These are phyloP conservation scores for Spodoptera exigua DNA, from an alignment of 2,888 invertebrate genomes.

Conservation along the genomic window DNA sequence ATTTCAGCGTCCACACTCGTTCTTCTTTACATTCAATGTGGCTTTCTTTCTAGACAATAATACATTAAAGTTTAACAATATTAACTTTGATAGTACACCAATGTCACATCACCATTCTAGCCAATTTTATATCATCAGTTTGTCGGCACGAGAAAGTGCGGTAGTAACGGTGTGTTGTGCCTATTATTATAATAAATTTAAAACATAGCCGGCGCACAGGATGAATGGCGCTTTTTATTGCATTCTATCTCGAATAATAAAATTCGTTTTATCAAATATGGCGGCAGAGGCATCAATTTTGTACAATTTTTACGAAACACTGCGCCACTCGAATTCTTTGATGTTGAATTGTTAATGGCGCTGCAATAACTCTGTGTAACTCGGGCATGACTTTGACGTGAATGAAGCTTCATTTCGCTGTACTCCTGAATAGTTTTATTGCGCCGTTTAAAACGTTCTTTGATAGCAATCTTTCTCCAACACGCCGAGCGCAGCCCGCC, in stretches of 20 bases:
- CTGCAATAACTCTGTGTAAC: conserved; percentile 38
- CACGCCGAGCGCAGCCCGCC: conserved; percentile 13
- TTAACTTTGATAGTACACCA: conserved; percentile 54
- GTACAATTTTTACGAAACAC: conserved; percentile 35
- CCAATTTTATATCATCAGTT: conserved; percentile 31
- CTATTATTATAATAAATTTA: conserved; percentile 43
- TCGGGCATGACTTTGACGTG: conserved; percentile 23
- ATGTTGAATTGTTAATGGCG: conserved; percentile 50
- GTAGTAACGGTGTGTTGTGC: conserved; percentile 33
- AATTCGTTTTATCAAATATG: conserved; percentile 51
- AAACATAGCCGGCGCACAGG: conserved; percentile 43
- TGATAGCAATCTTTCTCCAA: conserved; percentile 51
- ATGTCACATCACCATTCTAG: conserved; percentile 40
- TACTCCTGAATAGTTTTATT: conserved; percentile 47
- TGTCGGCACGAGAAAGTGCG: conserved; percentile 36
- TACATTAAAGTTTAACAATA: conserved; percentile 55
- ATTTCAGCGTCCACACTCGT: conserved; percentile 24
- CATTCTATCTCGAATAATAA: conserved; percentile 56
- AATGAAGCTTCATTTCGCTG: conserved; percentile 47
- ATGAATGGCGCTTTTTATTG: conserved; percentile 58
- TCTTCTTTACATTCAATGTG: conserved; percentile 47
- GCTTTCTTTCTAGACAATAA: conserved; percentile 53
- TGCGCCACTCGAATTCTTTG: conserved; percentile 37
- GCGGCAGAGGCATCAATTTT: conserved; percentile 29
- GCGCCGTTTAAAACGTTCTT: conserved; percentile 38